Conservation (phyloP, 2,797 vertebrate species). For the Acrossocheilus fasciatus region DNA sequence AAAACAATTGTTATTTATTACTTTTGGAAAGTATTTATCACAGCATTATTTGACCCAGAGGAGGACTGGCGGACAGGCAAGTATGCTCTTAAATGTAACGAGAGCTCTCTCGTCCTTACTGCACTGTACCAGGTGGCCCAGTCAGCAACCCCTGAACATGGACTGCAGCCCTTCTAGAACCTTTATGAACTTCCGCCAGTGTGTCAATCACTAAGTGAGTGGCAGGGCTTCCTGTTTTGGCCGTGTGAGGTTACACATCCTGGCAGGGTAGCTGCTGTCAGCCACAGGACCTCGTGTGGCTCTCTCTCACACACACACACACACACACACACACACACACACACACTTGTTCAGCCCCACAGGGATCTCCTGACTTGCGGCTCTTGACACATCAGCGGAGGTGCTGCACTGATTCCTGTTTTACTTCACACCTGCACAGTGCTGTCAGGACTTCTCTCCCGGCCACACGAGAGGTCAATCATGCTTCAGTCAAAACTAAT, state of each 20-base stretch:
- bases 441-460: slow-evolving; percentile 67
- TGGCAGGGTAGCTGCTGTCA: slow-evolving; percentile 76
- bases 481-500: slow-evolving; percentile 63
- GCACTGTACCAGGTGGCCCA: slow-evolving; percentile 72
- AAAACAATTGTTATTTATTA: neutral
- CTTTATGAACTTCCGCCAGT: slow-evolving; percentile 69
- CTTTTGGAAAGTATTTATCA: slow-evolving; percentile 23
- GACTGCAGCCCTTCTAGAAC: slow-evolving; percentile 58
- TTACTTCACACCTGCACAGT: slow-evolving; percentile 72
- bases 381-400: slow-evolving; percentile 79
- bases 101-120: slow-evolving; percentile 68
- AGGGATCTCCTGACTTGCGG: slow-evolving; percentile 79
- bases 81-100: slow-evolving; percentile 72
- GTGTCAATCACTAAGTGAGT: slow-evolving; percentile 77
- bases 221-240: slow-evolving; percentile 89
- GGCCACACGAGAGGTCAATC: slow-evolving; percentile 49
- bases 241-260: slow-evolving; percentile 82
- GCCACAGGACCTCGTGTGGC: slow-evolving; percentile 74
- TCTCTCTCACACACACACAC: no score
- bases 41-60: slow-evolving; percentile 25
- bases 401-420: slow-evolving; percentile 83
- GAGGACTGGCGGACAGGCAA: slow-evolving; percentile 36
- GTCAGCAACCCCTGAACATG: slow-evolving; percentile 36
- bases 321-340: slow-evolving; percentile 70
- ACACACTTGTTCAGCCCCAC: slow-evolving; percentile 60